Percentiles rank a stretch among this genome's conserved stretches.
Evolutionary conservation across 2,113 vertebrate species (phyloP).

Genomic region (Cynocephalus volans): DNA sequence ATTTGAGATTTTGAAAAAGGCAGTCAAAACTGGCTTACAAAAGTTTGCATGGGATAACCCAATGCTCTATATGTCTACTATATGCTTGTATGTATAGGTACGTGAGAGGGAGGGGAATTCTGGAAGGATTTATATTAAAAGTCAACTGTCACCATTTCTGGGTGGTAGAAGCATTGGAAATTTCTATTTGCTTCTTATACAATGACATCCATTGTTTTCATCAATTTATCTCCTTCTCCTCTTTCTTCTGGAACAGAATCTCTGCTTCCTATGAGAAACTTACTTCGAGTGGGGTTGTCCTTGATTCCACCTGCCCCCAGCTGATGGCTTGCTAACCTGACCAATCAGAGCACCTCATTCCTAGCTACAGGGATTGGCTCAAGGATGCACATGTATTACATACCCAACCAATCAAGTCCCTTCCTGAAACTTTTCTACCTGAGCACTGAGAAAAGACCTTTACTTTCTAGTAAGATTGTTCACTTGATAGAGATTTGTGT

Average conservation of each 20-base stretch:
- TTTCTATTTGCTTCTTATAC: not conserved
- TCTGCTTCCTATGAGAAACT: not conserved
- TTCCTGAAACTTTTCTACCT: not conserved
- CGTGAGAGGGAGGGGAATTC: not conserved
- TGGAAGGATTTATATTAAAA: not conserved
- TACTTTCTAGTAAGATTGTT: not conserved
- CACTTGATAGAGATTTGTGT: not conserved
- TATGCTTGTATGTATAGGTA: not conserved
- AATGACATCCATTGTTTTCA: not conserved
- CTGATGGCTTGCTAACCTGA: not conserved
- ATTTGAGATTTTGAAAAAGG: not conserved
- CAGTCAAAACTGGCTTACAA: constrained; percentile 6
- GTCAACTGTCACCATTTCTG: not conserved
- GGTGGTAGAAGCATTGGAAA: not conserved
- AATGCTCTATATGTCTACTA: not conserved
- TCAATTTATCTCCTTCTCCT: not conserved
- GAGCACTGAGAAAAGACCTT: not conserved
- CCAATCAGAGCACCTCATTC: not conserved
- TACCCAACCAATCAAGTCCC: not conserved
- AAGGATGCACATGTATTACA: not conserved
- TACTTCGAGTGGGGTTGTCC: not conserved
- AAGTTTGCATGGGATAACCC: not conserved
- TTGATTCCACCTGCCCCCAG: not conserved
- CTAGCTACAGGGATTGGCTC: not conserved
- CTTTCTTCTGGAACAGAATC: not conserved